Evolutionary conservation across 2,888 invertebrate genomes (phyloP).

Genomic region (Crossocerus cetratus): DNA sequence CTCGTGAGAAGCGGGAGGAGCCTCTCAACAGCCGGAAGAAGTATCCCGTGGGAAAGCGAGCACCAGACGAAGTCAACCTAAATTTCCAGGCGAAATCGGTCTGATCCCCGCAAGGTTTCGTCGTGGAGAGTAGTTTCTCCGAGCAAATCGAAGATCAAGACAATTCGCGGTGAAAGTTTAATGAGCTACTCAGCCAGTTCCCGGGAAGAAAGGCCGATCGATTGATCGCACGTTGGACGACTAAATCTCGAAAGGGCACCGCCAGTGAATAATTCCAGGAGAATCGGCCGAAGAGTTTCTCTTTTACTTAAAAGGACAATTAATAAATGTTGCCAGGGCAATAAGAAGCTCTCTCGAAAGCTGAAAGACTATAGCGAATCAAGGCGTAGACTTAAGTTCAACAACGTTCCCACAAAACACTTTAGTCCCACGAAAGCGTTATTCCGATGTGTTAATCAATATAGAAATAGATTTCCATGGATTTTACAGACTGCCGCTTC

Average conservation of each 20-base stretch:
- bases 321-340: no score
- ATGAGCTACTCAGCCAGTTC: slow-evolving; percentile 52
- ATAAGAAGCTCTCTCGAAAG: no score
- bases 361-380: no score
- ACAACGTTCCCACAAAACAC: no score
- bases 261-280: slow-evolving; percentile 45
- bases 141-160: slow-evolving; percentile 54
- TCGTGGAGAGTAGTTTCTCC: slow-evolving; percentile 24
- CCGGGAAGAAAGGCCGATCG: slow-evolving; percentile 35
- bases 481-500: no score
- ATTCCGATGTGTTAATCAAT: no score
- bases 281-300: not conserved
- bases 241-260: slow-evolving; percentile 55
- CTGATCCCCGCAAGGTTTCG: slow-evolving; percentile 52
- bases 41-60: slow-evolving; percentile 54
- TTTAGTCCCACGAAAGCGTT: no score
- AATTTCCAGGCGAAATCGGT: slow-evolving; percentile 54
- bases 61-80: slow-evolving; percentile 52
- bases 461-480: no score
- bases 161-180: slow-evolving; percentile 63
- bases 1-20: slow-evolving; percentile 24
- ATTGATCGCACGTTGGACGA: slow-evolving; percentile 32
- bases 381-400: no score
- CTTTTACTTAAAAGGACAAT: no score
- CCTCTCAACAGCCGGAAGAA: slow-evolving; percentile 18